Evolutionary conservation across 1,140 invertebrate species (phyloP), one percentile per base, ranked within the genome.

Genomic region (Frieseomelitta varia): DNA sequence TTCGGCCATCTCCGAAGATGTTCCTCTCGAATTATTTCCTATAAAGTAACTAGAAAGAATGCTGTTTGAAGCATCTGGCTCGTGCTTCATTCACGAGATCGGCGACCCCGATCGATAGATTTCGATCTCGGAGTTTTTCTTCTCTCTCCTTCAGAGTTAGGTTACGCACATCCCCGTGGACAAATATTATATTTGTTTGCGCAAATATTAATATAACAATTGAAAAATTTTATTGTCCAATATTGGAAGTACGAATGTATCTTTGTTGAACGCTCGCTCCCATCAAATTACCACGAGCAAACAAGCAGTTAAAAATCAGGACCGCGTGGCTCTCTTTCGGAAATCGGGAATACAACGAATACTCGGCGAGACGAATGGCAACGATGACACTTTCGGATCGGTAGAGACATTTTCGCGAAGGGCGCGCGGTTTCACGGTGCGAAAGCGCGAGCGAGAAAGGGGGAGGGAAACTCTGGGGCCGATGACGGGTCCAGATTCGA

Each of bases 61-160:
- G 24, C 17, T 47, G 3, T 15, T 67, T 51, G 2, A 4, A 65
- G 30, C 80, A 68, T 56, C 61, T 75, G 80, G 71, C 80, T 47
- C 72, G 80, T 68, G 80, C 34, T 58, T 30, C 34, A 53, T 56
- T 15, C 30, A 27, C 39, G 34, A 55, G 51, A 53, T 73, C 69
- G n/a, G n/a, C 34, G 68, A 71, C 83, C 77, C n/a, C n/a, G 51
- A 47, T 56, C 53, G 77, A 81, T n/a, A 67, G 61, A 51, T 67
- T 67, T n/a, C 21, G 21, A 65, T 77, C 81, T 15, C 72, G 67
- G 51, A 10, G n/a, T n/a, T n/a, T n/a, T 51, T 39, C n/a, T 72
- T 34, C 27, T 63, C 53, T 11, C n/a, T n/a, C 63, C 24, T 27
- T 8, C 1, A 30, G 30, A 1, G 30, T 30, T 69, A 10, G 39